A percentile compares a stretch with the other conserved stretches of the same genome.
Conservation (phyloP, 1,140 invertebrate genomes). For the Lethrus apterus region DNA sequence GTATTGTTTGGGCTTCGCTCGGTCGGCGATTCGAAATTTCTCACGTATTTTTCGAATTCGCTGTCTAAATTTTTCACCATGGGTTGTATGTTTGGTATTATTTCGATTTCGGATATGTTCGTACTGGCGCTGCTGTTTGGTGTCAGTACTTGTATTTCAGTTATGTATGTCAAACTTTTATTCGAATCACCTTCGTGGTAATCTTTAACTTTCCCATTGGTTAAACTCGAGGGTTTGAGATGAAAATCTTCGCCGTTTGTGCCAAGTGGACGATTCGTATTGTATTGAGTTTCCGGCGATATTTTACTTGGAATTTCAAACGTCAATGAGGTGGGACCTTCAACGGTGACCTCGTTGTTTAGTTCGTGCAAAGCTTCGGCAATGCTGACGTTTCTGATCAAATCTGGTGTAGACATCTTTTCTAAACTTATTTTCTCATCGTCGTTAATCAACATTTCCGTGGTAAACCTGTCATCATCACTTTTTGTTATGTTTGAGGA, state of each 20-base stretch:
- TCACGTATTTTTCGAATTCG: constrained; percentile 35
- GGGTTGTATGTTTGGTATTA: constrained; percentile 15
- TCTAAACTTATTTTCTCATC: constrained; percentile 9
- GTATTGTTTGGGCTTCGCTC: constrained; percentile 6
- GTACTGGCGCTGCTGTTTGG: constrained; percentile 19
- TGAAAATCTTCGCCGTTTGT: neutral
- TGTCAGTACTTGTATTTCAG: constrained; percentile 37
- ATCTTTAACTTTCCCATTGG: neutral
- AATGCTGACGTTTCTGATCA: constrained; percentile 31
- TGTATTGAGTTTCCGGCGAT: neutral
- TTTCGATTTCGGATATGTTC: constrained; percentile 31
- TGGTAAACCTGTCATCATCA: too few relatives aligned
- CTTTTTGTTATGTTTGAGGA: constrained; percentile 12
- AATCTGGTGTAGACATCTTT: constrained; percentile 23
- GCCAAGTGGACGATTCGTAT: too few relatives aligned
- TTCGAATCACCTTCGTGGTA: constrained; percentile 3
- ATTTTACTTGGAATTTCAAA: constrained; percentile 19
- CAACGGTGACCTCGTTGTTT: constrained; percentile 27
- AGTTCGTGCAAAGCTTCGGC: constrained; percentile 28
- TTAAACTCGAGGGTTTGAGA: neutral
- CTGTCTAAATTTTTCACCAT: constrained; percentile 24
- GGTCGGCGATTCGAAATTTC: constrained; percentile 32
- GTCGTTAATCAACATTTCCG: neutral
- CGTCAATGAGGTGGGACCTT: constrained; percentile 24
- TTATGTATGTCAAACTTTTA: constrained; percentile 33